Base-by-base conservation (phyloP, 2,113 vertebrate genomes). In the Furnarius figulus region DNA sequence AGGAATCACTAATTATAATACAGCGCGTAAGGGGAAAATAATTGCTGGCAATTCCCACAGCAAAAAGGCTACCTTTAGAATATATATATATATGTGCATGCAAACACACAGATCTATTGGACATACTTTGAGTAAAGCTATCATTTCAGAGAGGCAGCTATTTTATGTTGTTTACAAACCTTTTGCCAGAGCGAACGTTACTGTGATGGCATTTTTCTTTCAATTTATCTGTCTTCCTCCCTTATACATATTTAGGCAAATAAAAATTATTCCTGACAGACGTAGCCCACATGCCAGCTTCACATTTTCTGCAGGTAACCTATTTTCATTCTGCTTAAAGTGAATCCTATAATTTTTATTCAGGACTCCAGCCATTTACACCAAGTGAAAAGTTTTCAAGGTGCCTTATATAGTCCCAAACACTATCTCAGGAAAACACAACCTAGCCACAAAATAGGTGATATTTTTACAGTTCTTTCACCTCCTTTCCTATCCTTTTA, bases 251-350 rank as follows among this genome's bases (percentile, higher is more conserved):
- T 89, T 96, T 95, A 97, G 96, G 95, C 91, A 97, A 97, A 98
- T 96, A 97, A 97, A 97, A 97, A 95, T 85, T 33, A 97, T 95
- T 96, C 80, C 97, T 97, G 96, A 94, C 87, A 96, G 93, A 96
- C 23, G 10, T 95, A 95, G 81, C 53, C 87, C 85, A 93, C 84
- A 90, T 75, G 77, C 81, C 90, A 92, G 70, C 90, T 96, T 93
- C 76, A 70, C 87, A 93, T 98, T 97, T 97, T 97, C 94, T 96
- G 84, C 94, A 95, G 81, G 89, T 93, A 95, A 96, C 91, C 90
- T 93, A 90, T 97, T 97, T 97, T 97, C 92, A 96, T 97, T 97
- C 93, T 50, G 70, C 53, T 93, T 95, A 79, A 97, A 97, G 85
- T 62, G 49, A 56, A 97, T 88, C 65, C 78, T 96, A 73, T 95